Evolutionary conservation across 2,797 vertebrate species (phyloP).

Genomic region (Eurystomus glaucurus): DNA sequence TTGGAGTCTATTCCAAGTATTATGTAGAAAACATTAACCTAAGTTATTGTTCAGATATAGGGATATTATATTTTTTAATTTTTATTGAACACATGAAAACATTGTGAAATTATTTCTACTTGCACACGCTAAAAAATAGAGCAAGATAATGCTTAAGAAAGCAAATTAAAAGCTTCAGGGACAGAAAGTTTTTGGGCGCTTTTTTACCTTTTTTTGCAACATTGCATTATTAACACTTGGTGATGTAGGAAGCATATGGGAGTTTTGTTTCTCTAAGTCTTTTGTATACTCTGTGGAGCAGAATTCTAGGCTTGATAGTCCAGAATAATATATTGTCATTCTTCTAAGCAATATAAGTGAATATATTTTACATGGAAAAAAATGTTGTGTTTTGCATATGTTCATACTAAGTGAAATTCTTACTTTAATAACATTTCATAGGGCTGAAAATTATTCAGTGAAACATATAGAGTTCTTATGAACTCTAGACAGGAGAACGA

Average conservation of each 20-base stretch:
- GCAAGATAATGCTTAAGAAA: neutral
- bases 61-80: neutral
- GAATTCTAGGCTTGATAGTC: neutral
- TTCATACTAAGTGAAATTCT: neutral
- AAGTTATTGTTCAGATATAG: neutral
- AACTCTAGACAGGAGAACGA: neutral
- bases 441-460: neutral
- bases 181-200: neutral
- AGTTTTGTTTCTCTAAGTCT: slow-evolving; percentile 2
- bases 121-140: accelerated
- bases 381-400: neutral
- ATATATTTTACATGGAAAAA: slow-evolving; percentile 3
- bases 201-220: neutral
- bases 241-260: neutral
- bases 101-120: neutral
- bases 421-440: neutral
- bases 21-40: neutral
- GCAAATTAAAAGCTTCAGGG: neutral
- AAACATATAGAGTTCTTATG: neutral
- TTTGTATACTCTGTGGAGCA: neutral
- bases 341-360: neutral
- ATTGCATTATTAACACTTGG: neutral
- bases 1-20: neutral
- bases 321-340: slow-evolving; percentile 12
- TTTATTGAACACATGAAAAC: neutral